Percentiles rank a stretch among this genome's conserved stretches.
These are phyloP conservation scores for Apodemia duryi DNA, from an alignment of 2,888 invertebrate species.

Conservation along the genomic window DNA sequence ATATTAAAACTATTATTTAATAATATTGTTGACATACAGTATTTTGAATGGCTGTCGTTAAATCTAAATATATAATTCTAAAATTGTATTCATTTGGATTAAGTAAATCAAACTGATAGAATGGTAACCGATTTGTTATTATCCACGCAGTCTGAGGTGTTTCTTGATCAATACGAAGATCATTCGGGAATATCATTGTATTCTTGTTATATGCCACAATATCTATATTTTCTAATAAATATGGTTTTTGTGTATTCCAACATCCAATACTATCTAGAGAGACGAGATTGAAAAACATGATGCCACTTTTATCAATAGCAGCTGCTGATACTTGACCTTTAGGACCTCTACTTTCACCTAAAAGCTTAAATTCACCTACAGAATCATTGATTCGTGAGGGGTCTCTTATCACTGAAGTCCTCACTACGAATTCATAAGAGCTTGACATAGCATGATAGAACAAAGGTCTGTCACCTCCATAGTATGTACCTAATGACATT, in stretches of 20 bases:
- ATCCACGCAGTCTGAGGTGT: slow-evolving; percentile 86
- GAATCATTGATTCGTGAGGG: slow-evolving; percentile 66
- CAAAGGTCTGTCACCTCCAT: slow-evolving; percentile 80
- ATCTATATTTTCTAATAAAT: slow-evolving; percentile 81
- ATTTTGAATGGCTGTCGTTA: slow-evolving; percentile 79
- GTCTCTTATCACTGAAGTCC: slow-evolving; percentile 84
- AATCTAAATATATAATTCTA: slow-evolving; percentile 84
- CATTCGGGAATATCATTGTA: slow-evolving; percentile 88
- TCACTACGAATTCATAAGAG: slow-evolving; percentile 86
- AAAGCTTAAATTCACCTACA: slow-evolving; percentile 59
- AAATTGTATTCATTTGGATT: slow-evolving; percentile 85
- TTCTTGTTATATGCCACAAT: slow-evolving; percentile 81
- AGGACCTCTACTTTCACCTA: slow-evolving; percentile 76
- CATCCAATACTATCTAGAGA: slow-evolving; percentile 88
- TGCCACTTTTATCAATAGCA: slow-evolving; percentile 84
- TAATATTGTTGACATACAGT: slow-evolving; percentile 80
- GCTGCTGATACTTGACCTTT: slow-evolving; percentile 87
- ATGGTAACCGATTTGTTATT: slow-evolving; percentile 86
- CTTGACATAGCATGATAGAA: slow-evolving; percentile 92
- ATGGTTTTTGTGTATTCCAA: slow-evolving; percentile 90
- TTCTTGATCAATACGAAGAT: slow-evolving; percentile 87
- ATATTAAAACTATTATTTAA: background rate
- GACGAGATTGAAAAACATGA: slow-evolving; percentile 90
- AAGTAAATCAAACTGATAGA: slow-evolving; percentile 85
- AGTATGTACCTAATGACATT: slow-evolving; percentile 82